phyloP scores from a whole-genome alignment of 1,140 invertebrate species.

The Brachystomella parvula region DNA sequence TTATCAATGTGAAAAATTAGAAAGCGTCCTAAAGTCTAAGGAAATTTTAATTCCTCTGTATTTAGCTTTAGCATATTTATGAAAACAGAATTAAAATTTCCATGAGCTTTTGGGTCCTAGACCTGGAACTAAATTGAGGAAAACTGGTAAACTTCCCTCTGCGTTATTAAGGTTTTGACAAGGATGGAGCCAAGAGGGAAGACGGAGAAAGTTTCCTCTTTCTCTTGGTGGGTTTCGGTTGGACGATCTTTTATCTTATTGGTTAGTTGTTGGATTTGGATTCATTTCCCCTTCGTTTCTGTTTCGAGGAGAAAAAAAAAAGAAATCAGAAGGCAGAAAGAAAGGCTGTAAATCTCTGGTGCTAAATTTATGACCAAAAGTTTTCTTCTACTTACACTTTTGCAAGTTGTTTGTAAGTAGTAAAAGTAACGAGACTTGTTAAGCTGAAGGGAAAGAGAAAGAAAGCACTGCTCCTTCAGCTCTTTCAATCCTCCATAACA shows the following conservation, averaged over 20 bases:
- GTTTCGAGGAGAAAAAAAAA: background rate
- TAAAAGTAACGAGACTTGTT: conserved; percentile 2
- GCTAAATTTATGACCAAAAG: conserved; percentile 34
- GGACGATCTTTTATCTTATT: background rate
- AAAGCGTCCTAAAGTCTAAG: no score
- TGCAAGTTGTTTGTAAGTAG: conserved; percentile 31
- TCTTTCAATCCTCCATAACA: no score
- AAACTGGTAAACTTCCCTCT: no score
- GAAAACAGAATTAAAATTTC: no score
- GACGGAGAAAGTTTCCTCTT: background rate
- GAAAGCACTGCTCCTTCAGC: no score
- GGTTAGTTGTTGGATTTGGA: background rate
- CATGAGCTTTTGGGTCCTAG: no score
- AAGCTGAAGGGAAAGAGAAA: background rate
- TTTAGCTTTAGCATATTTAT: no score
- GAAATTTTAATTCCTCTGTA: no score
- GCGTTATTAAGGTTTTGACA: no score
- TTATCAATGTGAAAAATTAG: no score
- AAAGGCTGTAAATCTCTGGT: conserved; percentile 29
- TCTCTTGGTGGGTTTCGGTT: background rate
- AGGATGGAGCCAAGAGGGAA: background rate
- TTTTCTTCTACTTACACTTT: conserved; percentile 20
- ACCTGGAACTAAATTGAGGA: no score
- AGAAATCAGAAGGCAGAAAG: conserved; percentile 19
- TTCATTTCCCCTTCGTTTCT: background rate